These are phyloP conservation scores for Scolanthus callimorphus DNA, from an alignment of 92 coral and sea anemone species.

Conservation along the genomic window DNA sequence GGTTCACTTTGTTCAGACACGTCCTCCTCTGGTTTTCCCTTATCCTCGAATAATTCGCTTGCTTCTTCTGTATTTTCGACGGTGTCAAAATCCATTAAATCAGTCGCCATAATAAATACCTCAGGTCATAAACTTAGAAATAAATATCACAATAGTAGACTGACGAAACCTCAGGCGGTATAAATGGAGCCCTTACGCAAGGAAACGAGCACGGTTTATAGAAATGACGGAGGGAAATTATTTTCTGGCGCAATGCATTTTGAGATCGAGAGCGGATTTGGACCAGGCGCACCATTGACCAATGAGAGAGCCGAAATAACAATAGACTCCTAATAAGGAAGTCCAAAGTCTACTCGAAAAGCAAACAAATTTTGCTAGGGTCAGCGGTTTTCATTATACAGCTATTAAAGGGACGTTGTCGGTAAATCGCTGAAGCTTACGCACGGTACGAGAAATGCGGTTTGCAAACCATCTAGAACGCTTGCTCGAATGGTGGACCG, in stretches of 20 bases:
- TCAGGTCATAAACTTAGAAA: neutral
- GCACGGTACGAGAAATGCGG: too few relatives aligned
- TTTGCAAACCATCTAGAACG: too few relatives aligned
- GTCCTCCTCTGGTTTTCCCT: too few relatives aligned
- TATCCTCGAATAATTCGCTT: too few relatives aligned
- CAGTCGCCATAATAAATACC: neutral
- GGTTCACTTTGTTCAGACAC: too few relatives aligned
- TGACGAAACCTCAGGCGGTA: constrained; percentile 40
- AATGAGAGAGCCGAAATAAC: constrained; percentile 26
- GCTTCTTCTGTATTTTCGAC: too few relatives aligned
- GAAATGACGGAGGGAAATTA: constrained; percentile 24
- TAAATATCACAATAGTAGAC: neutral
- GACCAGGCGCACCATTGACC: constrained; percentile 30
- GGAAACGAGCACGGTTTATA: constrained; percentile 13
- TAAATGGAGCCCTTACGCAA: constrained; percentile 38
- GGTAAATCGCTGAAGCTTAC: too few relatives aligned
- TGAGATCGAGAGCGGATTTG: constrained; percentile 42
- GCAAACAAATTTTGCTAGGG: neutral
- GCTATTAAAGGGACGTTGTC: too few relatives aligned
- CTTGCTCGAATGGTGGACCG: too few relatives aligned
- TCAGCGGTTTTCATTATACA: too few relatives aligned
- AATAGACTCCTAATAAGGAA: constrained; percentile 1
- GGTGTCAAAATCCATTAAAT: neutral
- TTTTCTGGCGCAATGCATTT: constrained; percentile 43
- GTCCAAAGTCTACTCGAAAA: constrained; percentile 9